Evolutionary conservation across 2,888 invertebrate genomes (phyloP).

Genomic region (Agrochola circellaris): DNA sequence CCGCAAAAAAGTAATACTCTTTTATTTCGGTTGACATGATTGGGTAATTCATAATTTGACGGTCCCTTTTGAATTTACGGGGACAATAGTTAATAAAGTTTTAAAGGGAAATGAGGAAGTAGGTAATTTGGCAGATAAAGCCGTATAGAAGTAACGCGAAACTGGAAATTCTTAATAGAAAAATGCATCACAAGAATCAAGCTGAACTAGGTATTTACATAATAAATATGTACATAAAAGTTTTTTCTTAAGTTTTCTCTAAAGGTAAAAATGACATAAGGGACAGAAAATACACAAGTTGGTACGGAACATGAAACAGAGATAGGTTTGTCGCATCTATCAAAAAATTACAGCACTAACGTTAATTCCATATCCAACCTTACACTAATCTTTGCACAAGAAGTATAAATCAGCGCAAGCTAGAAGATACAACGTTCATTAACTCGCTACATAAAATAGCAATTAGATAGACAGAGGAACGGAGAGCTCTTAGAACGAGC

Average conservation of each 20-base stretch:
- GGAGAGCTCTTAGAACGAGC: constrained; percentile 51
- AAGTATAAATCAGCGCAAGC: constrained; percentile 66
- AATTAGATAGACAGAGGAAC: constrained; percentile 72
- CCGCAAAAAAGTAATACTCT: constrained; percentile 30
- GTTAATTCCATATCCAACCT: constrained; percentile 17
- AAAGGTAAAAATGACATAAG: neutral
- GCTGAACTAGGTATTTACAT: neutral
- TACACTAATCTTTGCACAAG: constrained; percentile 68
- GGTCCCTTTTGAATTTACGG: constrained; percentile 17
- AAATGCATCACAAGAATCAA: constrained; percentile 1
- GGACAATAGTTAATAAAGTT: constrained; percentile 8
- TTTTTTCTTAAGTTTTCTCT: neutral
- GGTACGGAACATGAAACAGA: neutral
- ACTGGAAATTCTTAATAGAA: neutral
- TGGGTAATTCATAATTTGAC: constrained; percentile 24
- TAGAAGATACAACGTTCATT: constrained; percentile 75
- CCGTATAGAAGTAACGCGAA: neutral
- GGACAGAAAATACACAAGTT: neutral
- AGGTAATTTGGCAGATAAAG: neutral
- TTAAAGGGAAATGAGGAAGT: neutral
- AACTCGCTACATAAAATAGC: constrained; percentile 81
- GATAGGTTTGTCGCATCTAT: neutral
- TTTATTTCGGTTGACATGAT: constrained; percentile 3
- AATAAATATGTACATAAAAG: neutral
- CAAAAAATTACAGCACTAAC: neutral